Percentiles rank a stretch among this genome's conserved stretches.
Conservation (phyloP, 2,888 invertebrate genomes). For the Epistrophella euchroma region DNA sequence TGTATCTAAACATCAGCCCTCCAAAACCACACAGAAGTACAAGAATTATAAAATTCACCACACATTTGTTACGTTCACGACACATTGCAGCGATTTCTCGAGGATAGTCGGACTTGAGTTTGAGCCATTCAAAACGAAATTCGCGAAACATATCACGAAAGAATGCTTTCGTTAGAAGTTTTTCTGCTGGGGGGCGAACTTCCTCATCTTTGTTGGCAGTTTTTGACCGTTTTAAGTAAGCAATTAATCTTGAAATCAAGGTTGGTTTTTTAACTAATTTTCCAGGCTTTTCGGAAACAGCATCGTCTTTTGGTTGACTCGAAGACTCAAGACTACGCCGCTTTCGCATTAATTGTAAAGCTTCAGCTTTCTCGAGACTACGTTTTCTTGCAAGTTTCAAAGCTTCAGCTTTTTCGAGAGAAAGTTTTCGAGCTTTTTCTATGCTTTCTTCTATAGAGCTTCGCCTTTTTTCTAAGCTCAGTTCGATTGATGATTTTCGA, state of each 20-base stretch:
- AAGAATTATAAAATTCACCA: slow-evolving; percentile 88
- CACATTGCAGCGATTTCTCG: slow-evolving; percentile 85
- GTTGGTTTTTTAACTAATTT: neutral
- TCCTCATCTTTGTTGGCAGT: neutral
- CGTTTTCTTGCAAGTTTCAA: neutral
- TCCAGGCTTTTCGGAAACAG: neutral
- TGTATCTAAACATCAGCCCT: slow-evolving; percentile 91
- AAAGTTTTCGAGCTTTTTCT: slow-evolving; percentile 30
- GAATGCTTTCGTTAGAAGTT: slow-evolving; percentile 79
- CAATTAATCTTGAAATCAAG: slow-evolving; percentile 40
- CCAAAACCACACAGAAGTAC: slow-evolving; percentile 91
- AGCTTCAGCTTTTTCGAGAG: slow-evolving; percentile 41
- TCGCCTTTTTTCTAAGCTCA: slow-evolving; percentile 11
- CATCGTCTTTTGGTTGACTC: neutral
- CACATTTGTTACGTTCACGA: slow-evolving; percentile 87
- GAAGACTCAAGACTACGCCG: slow-evolving; percentile 39
- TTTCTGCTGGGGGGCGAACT: slow-evolving; percentile 51
- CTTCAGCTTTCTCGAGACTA: slow-evolving; percentile 15
- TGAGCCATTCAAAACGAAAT: slow-evolving; percentile 85
- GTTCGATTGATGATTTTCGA: slow-evolving; percentile 12
- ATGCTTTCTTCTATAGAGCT: slow-evolving; percentile 7
- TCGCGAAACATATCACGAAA: slow-evolving; percentile 84
- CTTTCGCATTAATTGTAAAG: slow-evolving; percentile 30
- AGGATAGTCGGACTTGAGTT: slow-evolving; percentile 86
- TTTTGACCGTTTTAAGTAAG: slow-evolving; percentile 42